phyloP scores from a whole-genome alignment of 2,888 invertebrate species.

The Sicus ferrugineus region DNA sequence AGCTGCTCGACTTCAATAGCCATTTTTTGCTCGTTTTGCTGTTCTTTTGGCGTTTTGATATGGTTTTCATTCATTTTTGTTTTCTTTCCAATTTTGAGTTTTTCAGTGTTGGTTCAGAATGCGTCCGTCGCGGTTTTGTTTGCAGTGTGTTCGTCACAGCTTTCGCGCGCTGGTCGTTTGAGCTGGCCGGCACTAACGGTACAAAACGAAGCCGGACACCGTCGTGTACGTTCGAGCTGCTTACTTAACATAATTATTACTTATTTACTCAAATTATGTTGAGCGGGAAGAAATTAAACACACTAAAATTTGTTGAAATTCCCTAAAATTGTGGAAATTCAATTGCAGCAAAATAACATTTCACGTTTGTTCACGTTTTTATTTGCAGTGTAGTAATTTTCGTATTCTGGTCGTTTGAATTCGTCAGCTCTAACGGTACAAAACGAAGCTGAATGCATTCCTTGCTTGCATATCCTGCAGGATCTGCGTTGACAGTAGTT shows the following conservation, averaged over 20 bases:
- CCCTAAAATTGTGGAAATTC: too few species aligned
- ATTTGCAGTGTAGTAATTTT: conserved; percentile 6
- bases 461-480: not conserved
- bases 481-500: not conserved
- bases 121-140: conserved; percentile 54
- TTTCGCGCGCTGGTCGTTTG: conserved; percentile 22
- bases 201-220: not conserved
- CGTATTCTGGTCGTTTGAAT: conserved; percentile 25
- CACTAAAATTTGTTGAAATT: too few species aligned
- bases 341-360: too few species aligned
- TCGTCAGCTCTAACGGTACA: not conserved
- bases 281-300: too few species aligned
- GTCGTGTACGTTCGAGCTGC: too few species aligned
- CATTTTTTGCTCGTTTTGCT: conserved; percentile 29
- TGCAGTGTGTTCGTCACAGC: conserved; percentile 4
- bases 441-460: not conserved
- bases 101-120: conserved; percentile 62
- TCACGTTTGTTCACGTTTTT: conserved; percentile 18
- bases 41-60: conserved; percentile 34
- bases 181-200: not conserved
- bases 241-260: too few species aligned
- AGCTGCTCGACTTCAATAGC: not conserved
- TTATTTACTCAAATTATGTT: too few species aligned
- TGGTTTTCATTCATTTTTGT: not conserved
- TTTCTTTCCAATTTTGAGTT: conserved; percentile 33